Evolutionary conservation across 1,140 invertebrate species (phyloP).

Genomic region (Saccostrea glomerata): DNA sequence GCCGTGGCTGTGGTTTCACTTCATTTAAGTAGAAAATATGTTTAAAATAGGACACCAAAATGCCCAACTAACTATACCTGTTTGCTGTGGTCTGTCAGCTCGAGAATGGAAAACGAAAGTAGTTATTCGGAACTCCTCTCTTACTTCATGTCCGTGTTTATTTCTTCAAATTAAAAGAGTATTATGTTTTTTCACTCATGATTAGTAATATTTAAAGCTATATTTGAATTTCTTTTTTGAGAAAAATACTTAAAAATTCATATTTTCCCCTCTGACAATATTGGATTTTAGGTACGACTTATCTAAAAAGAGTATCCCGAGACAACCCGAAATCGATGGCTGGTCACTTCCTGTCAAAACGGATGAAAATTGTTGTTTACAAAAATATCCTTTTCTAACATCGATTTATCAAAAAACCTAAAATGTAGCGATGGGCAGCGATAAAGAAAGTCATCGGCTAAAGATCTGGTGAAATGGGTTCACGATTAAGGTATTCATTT

Average conservation of each 20-base stretch:
- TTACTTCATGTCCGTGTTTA: not conserved
- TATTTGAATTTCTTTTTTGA: no score
- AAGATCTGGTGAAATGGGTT: slow-evolving; percentile 44
- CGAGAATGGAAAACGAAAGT: not conserved
- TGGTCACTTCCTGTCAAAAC: slow-evolving; percentile 50
- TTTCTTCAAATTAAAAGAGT: not conserved
- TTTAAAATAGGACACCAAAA: no score
- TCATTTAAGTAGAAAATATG: no score
- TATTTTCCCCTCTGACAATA: not conserved
- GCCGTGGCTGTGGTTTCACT: no score
- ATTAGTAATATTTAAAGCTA: no score
- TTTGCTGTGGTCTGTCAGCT: not conserved
- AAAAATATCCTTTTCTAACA: not conserved
- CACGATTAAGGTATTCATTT: slow-evolving; percentile 45
- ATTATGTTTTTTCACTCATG: not conserved
- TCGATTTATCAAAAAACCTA: not conserved
- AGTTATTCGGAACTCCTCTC: not conserved
- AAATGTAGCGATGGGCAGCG: not conserved
- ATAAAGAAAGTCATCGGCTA: not conserved
- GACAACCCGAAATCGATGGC: slow-evolving; percentile 36
- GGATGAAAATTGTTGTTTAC: slow-evolving; percentile 43
- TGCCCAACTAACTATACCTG: no score
- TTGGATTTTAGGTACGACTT: not conserved
- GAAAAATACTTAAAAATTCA: no score
- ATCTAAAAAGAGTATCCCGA: not conserved